Conservation (phyloP, 2,113 vertebrate species). For the Dermatemys mawii region DNA sequence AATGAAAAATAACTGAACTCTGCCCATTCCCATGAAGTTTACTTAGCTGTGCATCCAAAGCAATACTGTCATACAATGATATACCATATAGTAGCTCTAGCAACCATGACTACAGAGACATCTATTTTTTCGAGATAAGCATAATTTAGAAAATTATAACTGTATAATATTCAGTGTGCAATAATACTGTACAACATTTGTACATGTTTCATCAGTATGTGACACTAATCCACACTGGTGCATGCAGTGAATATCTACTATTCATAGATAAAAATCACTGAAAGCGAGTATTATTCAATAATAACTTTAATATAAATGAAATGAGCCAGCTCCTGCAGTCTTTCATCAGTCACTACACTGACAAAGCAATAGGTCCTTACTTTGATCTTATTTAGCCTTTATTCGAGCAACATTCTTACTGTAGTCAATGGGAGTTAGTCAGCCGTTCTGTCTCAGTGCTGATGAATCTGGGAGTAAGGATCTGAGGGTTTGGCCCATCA, state of each 20-base stretch:
- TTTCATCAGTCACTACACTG: slow-evolving; percentile 1
- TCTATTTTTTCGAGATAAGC: slow-evolving; percentile 56
- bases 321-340: slow-evolving; percentile 36
- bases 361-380: slow-evolving; percentile 1
- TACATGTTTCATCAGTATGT: slow-evolving; percentile 59
- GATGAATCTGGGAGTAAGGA: background rate
- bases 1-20: background rate
- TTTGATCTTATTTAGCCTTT: slow-evolving; percentile 35
- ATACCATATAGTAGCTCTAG: slow-evolving; percentile 39
- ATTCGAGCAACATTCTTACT: slow-evolving; percentile 15
- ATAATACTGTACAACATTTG: background rate
- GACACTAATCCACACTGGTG: slow-evolving; percentile 59
- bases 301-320: slow-evolving; percentile 51
- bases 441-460: background rate
- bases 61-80: background rate
- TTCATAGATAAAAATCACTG: slow-evolving; percentile 54
- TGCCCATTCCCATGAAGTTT: slow-evolving; percentile 6
- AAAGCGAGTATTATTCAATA: slow-evolving; percentile 56
- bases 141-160: slow-evolving; percentile 58
- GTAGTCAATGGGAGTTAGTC: background rate
- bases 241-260: slow-evolving; percentile 38
- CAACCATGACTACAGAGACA: slow-evolving; percentile 55
- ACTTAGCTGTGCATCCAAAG: background rate
- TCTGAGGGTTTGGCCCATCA: slow-evolving; percentile 23
- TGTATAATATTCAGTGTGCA: slow-evolving; percentile 64